phyloP scores from a whole-genome alignment of 1,140 invertebrate genomes.

The Polyergus mexicanus region DNA sequence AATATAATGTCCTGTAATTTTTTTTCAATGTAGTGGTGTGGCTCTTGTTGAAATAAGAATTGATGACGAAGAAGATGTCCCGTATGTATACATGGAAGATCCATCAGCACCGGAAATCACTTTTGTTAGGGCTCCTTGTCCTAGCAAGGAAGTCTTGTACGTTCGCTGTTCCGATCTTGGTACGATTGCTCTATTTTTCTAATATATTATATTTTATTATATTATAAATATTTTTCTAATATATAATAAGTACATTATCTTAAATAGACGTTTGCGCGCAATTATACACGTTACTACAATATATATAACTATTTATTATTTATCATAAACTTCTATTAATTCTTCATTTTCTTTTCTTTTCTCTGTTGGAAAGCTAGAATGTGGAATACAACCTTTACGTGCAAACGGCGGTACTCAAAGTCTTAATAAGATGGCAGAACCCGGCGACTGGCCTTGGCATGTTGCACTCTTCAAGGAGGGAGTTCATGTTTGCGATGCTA shows the following conservation, averaged over 20 bases:
- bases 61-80: conserved; percentile 86
- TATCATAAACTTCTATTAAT: neutral
- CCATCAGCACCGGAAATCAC: conserved; percentile 93
- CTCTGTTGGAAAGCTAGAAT: conserved; percentile 87
- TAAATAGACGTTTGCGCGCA: neutral
- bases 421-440: conserved; percentile 90
- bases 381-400: conserved; percentile 90
- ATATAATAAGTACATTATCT: neutral
- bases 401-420: conserved; percentile 85
- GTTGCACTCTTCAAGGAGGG: conserved; percentile 93
- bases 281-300: neutral
- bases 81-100: conserved; percentile 93
- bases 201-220: conserved; percentile 56
- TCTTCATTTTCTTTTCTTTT: neutral
- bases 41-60: conserved; percentile 87
- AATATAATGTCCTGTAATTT: neutral
- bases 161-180: conserved; percentile 92
- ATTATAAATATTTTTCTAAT: conserved; percentile 36
- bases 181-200: conserved; percentile 81
- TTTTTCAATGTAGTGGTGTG: conserved; percentile 84
- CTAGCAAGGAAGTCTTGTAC: conserved; percentile 92
- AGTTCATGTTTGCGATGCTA: conserved; percentile 95
- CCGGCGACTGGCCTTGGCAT: conserved; percentile 97
- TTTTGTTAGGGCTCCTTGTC: conserved; percentile 92
- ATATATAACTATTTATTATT: neutral